Evolutionary conservation across 2,113 vertebrate genomes (phyloP), one percentile per base, ranked within the genome.

Genomic region (Chaetura pelagica): DNA sequence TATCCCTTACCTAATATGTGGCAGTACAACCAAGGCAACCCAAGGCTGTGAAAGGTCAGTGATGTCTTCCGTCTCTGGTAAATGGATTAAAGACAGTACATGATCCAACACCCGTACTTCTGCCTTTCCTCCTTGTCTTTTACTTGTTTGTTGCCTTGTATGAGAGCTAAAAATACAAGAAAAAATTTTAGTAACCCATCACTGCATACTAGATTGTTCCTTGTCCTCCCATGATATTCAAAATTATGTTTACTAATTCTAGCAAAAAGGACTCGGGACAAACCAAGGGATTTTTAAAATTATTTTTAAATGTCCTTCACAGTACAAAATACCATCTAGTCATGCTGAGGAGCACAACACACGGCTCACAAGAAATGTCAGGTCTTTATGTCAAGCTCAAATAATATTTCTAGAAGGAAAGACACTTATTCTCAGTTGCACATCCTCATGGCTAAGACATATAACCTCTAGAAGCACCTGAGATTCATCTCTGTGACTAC

Each of bases 11-110:
- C 99, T 99, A 94, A 99, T 91, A 90, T 99, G 99, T 52, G 99
- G 99, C 63, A 99, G 98, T 27, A 99, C 98, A 12, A 99, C 96
- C 59, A 99, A 98, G 26, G 99, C 98, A 17, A 98, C 97, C 99
- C 99, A 99, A 4, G 98, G 96, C 24, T 96, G 97, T 12, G 99
- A 98, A 92, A 99, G 98, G 86, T 98, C 97, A 48, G 91, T 51
- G 24, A 98, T 8, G 16, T 95, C 61, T 52, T 96, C 90, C 34
- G 96, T 96, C 29, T 97, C 97, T 3, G 98, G 96, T 48, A 96
- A 72, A 78, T 78, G 90, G 35, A 99, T 96, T 64, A 98, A 91
- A 34, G 99, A 99, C 16, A 99, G 95, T 26, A 99, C 95, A 34
- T 98, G 94, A 84, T 98, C 98, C 75, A 99, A 95, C 18, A 98